These are phyloP conservation scores for Argopecten irradians DNA, from an alignment of 1,140 invertebrate species.

Conservation along the genomic window DNA sequence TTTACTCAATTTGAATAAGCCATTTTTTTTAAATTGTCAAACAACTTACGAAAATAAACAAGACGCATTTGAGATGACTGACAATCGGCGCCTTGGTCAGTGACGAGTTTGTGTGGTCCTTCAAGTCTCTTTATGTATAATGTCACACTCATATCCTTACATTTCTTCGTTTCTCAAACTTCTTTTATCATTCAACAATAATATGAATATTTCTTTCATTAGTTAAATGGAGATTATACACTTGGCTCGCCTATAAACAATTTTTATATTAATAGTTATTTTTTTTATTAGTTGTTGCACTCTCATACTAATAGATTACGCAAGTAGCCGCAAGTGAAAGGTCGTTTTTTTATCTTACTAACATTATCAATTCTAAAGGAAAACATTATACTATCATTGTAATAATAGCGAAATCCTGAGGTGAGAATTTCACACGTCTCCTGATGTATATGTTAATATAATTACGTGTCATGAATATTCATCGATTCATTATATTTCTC, in stretches of 20 bases:
- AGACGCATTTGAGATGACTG: background rate
- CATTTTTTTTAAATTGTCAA: constrained; percentile 23
- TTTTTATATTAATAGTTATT: too few relatives aligned
- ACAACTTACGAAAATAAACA: constrained; percentile 4
- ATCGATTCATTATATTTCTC: background rate
- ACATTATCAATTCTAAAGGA: background rate
- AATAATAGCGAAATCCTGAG: too few relatives aligned
- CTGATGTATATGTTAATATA: background rate
- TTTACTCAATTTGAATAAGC: background rate
- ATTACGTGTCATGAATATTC: background rate
- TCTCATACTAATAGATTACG: too few relatives aligned
- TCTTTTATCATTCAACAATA: background rate
- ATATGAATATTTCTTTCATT: background rate
- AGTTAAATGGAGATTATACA: background rate
- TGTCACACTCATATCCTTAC: background rate
- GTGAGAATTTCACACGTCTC: background rate
- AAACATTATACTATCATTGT: background rate
- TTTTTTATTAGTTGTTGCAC: too few relatives aligned
- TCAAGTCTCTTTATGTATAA: background rate
- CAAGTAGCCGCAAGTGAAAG: too few relatives aligned
- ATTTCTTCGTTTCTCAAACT: background rate
- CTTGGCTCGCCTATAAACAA: too few relatives aligned
- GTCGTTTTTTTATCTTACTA: background rate
- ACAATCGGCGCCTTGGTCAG: background rate
- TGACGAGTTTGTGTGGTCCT: background rate